These are phyloP conservation scores for Scrobipalpa costella DNA, from an alignment of 2,888 invertebrate genomes.

Conservation along the genomic window DNA sequence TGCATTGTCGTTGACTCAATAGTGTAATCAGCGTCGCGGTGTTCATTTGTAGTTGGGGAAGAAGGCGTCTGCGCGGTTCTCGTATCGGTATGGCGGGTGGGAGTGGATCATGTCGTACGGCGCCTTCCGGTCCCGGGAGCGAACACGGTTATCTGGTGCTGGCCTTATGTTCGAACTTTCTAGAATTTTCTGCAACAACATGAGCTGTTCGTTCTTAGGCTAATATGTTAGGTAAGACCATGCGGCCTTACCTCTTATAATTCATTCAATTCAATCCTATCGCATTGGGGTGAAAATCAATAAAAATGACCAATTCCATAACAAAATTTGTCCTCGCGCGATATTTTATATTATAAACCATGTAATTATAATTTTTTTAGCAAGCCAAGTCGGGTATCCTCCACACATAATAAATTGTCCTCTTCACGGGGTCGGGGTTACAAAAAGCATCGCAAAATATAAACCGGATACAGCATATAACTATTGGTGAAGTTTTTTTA, in stretches of 20 bases:
- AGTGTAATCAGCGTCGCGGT: neutral
- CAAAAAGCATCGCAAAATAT: too few species aligned
- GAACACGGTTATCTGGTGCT: slow-evolving; percentile 35
- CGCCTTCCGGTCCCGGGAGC: slow-evolving; percentile 27
- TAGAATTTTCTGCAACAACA: slow-evolving; percentile 55
- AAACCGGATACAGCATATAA: too few species aligned
- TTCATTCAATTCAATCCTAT: neutral
- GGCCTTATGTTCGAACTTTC: slow-evolving; percentile 46
- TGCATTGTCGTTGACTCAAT: neutral
- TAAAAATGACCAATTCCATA: too few species aligned
- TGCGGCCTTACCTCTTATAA: neutral
- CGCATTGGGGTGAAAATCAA: too few species aligned
- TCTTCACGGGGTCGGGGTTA: too few species aligned
- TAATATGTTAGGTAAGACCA: slow-evolving; percentile 25
- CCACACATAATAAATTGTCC: too few species aligned
- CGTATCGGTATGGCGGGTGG: slow-evolving; percentile 51
- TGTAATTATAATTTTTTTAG: too few species aligned
- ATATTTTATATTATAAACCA: too few species aligned
- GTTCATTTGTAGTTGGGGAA: slow-evolving; percentile 50
- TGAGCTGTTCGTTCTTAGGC: slow-evolving; percentile 50
- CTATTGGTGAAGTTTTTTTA: too few species aligned
- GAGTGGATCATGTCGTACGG: slow-evolving; percentile 38
- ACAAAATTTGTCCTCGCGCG: too few species aligned
- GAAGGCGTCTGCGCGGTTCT: slow-evolving; percentile 52
- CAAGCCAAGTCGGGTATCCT: too few species aligned